These are phyloP conservation scores for Vicugna pacos DNA, from an alignment of 2,113 vertebrate species.

Conservation along the genomic window DNA sequence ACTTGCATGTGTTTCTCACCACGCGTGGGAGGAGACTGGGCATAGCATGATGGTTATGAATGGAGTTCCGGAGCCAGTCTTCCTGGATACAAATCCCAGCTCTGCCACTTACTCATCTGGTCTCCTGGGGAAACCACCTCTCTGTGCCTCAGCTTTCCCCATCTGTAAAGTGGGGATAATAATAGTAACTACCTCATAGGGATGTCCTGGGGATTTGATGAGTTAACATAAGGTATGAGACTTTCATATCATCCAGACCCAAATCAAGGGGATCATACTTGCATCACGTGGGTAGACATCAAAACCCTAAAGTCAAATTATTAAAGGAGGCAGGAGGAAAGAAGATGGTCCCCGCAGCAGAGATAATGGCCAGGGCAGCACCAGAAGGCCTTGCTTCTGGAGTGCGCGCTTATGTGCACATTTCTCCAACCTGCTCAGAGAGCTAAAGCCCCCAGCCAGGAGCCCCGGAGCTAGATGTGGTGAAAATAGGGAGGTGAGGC, in stretches of 20 bases:
- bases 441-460: constrained; percentile 54
- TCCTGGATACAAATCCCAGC: background rate
- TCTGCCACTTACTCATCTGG: background rate
- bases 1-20: background rate
- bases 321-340: constrained; percentile 12
- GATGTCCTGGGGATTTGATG: background rate
- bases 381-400: background rate
- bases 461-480: constrained; percentile 26
- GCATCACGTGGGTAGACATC: background rate
- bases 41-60: background rate
- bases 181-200: background rate
- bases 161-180: background rate
- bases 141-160: background rate
- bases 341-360: background rate
- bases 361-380: background rate
- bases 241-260: background rate
- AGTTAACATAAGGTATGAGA: background rate
- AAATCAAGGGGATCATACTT: background rate
- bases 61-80: background rate
- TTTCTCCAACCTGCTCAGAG: constrained; percentile 28
- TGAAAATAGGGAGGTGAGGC: constrained; percentile 70
- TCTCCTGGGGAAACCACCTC: background rate
- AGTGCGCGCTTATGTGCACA: accelerated
- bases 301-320: background rate
- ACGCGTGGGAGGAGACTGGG: background rate